A percentile compares a stretch with the other conserved stretches of the same genome.
phyloP scores from a whole-genome alignment of 2,797 vertebrate genomes.

The Spondyliosoma cantharus region DNA sequence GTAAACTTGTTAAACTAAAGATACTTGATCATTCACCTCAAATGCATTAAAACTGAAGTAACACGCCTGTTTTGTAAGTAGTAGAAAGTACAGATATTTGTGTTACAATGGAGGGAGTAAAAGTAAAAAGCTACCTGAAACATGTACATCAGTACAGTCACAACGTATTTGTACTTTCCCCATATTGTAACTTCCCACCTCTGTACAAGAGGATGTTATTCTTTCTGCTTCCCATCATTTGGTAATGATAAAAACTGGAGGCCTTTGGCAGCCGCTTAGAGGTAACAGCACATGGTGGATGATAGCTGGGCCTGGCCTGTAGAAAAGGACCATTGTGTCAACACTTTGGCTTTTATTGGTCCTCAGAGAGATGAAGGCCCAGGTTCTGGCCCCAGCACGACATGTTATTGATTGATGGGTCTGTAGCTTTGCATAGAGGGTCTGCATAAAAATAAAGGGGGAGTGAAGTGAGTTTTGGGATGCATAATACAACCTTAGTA shows the following conservation, averaged over 20 bases:
- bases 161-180: constrained; percentile 24
- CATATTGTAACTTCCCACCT: constrained; percentile 35
- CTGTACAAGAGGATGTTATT: constrained; percentile 47
- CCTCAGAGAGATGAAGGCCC: constrained; percentile 73
- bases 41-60: no score
- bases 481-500: constrained; percentile 70
- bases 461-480: constrained; percentile 66
- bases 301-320: constrained; percentile 58
- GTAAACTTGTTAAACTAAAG: no score
- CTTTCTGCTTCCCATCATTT: constrained; percentile 65
- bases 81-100: no score
- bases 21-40: no score
- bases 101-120: no score
- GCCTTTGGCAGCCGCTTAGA: constrained; percentile 64
- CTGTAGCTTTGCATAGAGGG: constrained; percentile 69
- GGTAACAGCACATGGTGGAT: constrained; percentile 30
- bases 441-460: constrained; percentile 65
- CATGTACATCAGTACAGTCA: no score
- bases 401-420: constrained; percentile 80
- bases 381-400: constrained; percentile 71
- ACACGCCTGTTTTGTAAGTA: no score
- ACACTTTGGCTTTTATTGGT: constrained; percentile 81
- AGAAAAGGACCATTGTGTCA: constrained; percentile 83
- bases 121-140: no score
- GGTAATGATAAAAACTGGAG: constrained; percentile 78